phyloP scores from a whole-genome alignment of 2,113 vertebrate genomes.

The Thalassarche chlororhynchos region DNA sequence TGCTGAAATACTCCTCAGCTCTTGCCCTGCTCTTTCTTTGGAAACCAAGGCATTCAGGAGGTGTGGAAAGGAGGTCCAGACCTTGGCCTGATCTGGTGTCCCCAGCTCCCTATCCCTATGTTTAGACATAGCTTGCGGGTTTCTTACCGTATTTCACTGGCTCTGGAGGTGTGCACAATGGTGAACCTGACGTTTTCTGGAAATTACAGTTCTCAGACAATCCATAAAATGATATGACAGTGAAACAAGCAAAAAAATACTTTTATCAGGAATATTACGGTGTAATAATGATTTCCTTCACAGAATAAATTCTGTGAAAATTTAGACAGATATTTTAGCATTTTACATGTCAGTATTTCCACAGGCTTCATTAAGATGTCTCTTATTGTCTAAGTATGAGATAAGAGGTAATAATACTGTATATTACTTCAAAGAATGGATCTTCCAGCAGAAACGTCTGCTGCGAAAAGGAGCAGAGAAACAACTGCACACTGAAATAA shows the following conservation, averaged over 20 bases:
- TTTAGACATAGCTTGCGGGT: not conserved
- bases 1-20: not conserved
- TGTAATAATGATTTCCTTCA: not conserved
- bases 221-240: not conserved
- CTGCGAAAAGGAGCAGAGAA: not conserved
- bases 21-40: not conserved
- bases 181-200: not conserved
- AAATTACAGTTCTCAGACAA: not conserved
- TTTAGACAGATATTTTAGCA: not conserved
- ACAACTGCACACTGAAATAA: not conserved
- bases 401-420: not conserved
- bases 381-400: not conserved
- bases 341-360: not conserved
- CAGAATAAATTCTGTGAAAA: not conserved
- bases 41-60: not conserved
- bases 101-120: not conserved
- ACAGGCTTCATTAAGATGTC: not conserved
- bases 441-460: not conserved
- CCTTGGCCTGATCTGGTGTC: fast-evolving
- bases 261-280: not conserved
- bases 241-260: not conserved
- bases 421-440: not conserved
- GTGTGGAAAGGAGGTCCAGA: not conserved
- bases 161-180: fast-evolving
- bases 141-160: not conserved